Evolutionary conservation across 1,140 invertebrate species (phyloP), one percentile per base, ranked within the genome.

Genomic region (Bombus pascuorum): DNA sequence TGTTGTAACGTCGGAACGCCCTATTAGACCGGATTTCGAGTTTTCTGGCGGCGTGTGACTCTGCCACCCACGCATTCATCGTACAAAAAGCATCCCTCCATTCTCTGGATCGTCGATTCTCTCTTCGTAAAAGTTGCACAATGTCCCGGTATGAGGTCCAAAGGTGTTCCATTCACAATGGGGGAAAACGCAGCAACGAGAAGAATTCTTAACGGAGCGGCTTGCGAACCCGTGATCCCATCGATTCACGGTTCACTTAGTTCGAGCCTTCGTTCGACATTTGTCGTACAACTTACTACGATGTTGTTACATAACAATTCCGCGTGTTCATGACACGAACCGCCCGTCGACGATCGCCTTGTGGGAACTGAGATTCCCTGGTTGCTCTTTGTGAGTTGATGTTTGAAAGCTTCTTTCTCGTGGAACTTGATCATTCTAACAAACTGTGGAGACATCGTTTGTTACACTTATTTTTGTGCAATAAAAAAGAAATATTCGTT

Each of bases 171-270:
- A 75, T 78, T 86, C 82, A 94, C 92, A 93, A 95, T 91, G 18
- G 79, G 83, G 84, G 86, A 81, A 75, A 86, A 89, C 78, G 78
- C 82, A n/a, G 81, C 37, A 85, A 89, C 89, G 86, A 89, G 91
- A 62, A 87, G 75, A 81, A 87, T 86, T 90, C 78, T 78, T 65
- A 59, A 83, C 71, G 44, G 75, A 80, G 32, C 62, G n/a, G 65
- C 71, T 75, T 81, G 77, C 73, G 42, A 75, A 65, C 82, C 39
- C 53, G 78, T 88, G 86, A 91, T 91, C 91, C 87, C 91, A 90
- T 94, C 93, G 92, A 94, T 94, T 95, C 87, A 94, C 93, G 94
- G 93, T 94, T 94, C 94, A 94, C 93, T 95, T 95, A 94, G 91
- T 94, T 93, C 92, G 92, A 95, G 93, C 93, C 93, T 91, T 87